phyloP scores from a whole-genome alignment of 2,797 vertebrate genomes.

The Falco concolor region DNA sequence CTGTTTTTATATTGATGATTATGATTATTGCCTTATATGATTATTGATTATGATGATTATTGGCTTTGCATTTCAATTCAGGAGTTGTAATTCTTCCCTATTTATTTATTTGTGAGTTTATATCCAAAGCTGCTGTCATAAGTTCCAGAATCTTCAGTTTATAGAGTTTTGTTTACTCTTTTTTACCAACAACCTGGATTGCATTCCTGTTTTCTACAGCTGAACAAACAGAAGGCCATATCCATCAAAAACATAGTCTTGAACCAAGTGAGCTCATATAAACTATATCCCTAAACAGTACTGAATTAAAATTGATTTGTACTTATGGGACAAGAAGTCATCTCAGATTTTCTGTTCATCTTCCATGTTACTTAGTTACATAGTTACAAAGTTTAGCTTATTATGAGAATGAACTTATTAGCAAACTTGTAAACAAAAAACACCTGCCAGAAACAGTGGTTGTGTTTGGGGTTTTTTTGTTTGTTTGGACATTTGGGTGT shows the following conservation, averaged over 20 bases:
- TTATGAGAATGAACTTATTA: neutral
- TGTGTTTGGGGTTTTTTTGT: neutral
- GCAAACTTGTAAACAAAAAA: neutral
- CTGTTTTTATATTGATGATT: neutral
- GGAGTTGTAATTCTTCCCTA: neutral
- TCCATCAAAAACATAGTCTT: conserved; percentile 20
- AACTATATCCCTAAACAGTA: neutral
- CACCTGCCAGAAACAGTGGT: neutral
- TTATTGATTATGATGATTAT: neutral
- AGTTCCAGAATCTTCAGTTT: neutral
- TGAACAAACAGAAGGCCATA: conserved; percentile 54
- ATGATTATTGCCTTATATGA: neutral
- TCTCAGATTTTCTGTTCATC: neutral
- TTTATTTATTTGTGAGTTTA: neutral
- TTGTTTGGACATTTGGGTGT: neutral
- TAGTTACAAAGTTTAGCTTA: neutral
- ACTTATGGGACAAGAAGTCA: neutral
- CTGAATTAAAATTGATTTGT: neutral
- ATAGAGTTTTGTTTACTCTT: neutral
- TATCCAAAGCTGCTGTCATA: neutral
- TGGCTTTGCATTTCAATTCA: neutral
- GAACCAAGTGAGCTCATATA: neutral
- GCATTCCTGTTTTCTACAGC: conserved; percentile 6
- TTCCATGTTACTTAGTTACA: neutral
- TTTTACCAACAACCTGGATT: neutral